A percentile compares a stretch with the other conserved stretches of the same genome.
phyloP scores from a whole-genome alignment of 23 tunicate genomes.

The Styela clava region DNA sequence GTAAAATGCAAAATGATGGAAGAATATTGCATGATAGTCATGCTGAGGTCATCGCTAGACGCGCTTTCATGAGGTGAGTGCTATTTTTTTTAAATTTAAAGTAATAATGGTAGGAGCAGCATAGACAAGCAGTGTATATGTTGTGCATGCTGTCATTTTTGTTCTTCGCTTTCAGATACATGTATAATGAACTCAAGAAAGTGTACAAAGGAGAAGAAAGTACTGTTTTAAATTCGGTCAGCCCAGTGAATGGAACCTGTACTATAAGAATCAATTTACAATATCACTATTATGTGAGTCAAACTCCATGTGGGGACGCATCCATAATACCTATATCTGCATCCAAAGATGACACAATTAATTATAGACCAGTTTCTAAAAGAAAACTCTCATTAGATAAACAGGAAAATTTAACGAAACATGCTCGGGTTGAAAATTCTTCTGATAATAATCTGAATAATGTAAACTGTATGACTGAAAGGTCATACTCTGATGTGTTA shows the following conservation, averaged over 20 bases:
- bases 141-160: background rate
- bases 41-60: constrained; percentile 77
- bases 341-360: background rate
- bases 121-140: too few species aligned
- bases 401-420: background rate
- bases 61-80: constrained; percentile 43
- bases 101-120: too few species aligned
- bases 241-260: constrained; percentile 7
- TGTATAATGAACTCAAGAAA: constrained; percentile 25
- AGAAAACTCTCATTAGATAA: background rate
- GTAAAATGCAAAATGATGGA: constrained; percentile 49
- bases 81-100: background rate
- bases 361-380: background rate
- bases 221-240: background rate
- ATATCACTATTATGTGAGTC: constrained; percentile 50
- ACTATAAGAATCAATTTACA: constrained; percentile 17
- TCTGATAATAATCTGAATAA: background rate
- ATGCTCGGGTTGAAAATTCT: background rate
- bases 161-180: constrained; percentile 26
- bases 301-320: constrained; percentile 80
- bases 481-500: background rate
- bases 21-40: constrained; percentile 60
- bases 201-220: background rate
- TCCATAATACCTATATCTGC: constrained; percentile 32
- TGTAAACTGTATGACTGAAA: too few species aligned